phyloP scores from a whole-genome alignment of 2,797 vertebrate species.

The Coranthus polyacanthus region DNA sequence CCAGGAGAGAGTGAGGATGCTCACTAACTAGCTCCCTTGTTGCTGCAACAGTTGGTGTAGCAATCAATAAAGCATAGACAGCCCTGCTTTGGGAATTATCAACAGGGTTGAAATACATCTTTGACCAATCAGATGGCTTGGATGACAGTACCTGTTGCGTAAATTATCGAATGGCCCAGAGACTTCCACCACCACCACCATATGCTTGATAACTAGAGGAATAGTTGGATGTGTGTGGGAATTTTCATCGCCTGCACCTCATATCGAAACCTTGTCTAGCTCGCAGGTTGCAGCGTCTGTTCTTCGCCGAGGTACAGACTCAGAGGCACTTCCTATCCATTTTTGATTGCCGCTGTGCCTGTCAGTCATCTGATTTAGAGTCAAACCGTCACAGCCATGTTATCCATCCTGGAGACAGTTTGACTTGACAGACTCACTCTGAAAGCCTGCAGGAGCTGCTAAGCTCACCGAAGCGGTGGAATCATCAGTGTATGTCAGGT shows the following conservation, averaged over 20 bases:
- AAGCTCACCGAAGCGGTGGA: slow-evolving; percentile 43
- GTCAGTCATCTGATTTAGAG: slow-evolving; percentile 61
- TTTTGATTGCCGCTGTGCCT: slow-evolving; percentile 60
- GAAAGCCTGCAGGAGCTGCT: slow-evolving; percentile 59
- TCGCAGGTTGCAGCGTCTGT: slow-evolving; percentile 25
- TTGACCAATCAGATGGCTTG: slow-evolving; percentile 63
- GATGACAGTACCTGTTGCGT: slow-evolving; percentile 68
- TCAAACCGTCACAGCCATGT: slow-evolving; percentile 40
- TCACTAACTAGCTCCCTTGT: slow-evolving; percentile 80
- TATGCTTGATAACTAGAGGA: slow-evolving; percentile 41
- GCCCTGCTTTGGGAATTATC: slow-evolving; percentile 63
- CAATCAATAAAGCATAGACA: slow-evolving; percentile 73
- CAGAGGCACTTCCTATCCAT: slow-evolving; percentile 53
- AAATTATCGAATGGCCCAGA: slow-evolving; percentile 61
- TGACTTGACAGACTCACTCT: slow-evolving; percentile 62
- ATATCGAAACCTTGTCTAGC: slow-evolving; percentile 24
- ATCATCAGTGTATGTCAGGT: slow-evolving; percentile 62
- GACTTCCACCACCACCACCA: slow-evolving; percentile 40
- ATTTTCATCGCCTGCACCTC: slow-evolving; percentile 14
- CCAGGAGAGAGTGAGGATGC: slow-evolving; percentile 14
- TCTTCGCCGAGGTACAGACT: slow-evolving; percentile 36
- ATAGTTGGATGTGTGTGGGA: slow-evolving; percentile 21
- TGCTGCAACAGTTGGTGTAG: slow-evolving; percentile 70
- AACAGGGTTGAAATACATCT: slow-evolving; percentile 39
- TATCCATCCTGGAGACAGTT: slow-evolving; percentile 60